Evolutionary conservation across 2,888 invertebrate genomes (phyloP), one percentile per base, ranked within the genome.

Genomic region (Macroteleia sp.): DNA sequence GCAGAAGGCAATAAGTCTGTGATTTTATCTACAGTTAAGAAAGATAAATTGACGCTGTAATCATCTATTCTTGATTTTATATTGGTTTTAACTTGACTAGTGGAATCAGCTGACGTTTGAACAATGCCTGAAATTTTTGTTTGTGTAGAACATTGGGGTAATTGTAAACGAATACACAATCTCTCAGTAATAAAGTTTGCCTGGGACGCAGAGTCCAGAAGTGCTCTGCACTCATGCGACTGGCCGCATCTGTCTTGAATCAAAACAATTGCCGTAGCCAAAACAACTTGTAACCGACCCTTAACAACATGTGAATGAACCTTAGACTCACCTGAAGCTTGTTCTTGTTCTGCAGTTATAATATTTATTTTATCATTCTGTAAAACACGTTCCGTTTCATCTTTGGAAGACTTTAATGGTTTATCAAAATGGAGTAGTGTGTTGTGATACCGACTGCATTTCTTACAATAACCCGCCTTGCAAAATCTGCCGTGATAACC

Each of bases 401-500:
- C 25, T 25, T 25, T 25, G 25, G 25, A 25, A 6, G 25, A 6
- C 25, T 25, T 6, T 25, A 25, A 6, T 25, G 25, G 25, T 6
- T 25, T 25, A 25, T 39, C 39, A 16, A 16, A 14, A 44, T 66
- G 66, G 10, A 66, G 16, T 10, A 54, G 32, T 6, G 44, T 66
- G 39, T 50, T 66, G 16, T 39, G 39, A 17, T 39, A 6, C 6
- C 25, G 25, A 25, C 6, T 25, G 25, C 25, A 25, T 25, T 25
- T 25, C 25, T 6, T 25, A 25, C 25, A 25, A 25, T 3, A 5
- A 25, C 25, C 25, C 25, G 25, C 3, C 25, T 25, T 25, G 25
- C 25, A 34, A 34, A 34, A 12, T 16, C 16, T n/a, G 4, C 28
- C 20, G 16, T 52, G 54, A 62, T 17, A 44, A 10, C n/a, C 20